A percentile compares a stretch with the other conserved stretches of the same genome.
phyloP scores from a whole-genome alignment of 2,888 invertebrate genomes.

The Lymantria dispar region DNA sequence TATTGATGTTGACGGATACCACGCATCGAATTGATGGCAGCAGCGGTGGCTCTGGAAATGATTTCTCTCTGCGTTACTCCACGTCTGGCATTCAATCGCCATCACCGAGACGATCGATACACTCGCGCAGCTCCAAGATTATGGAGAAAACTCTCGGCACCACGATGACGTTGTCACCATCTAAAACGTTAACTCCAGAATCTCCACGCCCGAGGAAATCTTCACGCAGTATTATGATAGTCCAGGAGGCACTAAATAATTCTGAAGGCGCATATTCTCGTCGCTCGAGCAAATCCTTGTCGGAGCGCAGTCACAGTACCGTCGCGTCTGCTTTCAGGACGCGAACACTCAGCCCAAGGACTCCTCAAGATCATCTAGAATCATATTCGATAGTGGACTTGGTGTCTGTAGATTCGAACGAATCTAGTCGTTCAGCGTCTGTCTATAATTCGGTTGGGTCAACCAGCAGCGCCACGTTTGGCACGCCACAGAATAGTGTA shows the following conservation, averaged over 20 bases:
- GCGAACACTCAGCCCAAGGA: constrained; percentile 40
- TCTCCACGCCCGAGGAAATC: constrained; percentile 33
- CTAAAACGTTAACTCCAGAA: constrained; percentile 21
- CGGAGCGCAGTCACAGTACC: constrained; percentile 21
- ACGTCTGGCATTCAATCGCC: constrained; percentile 34
- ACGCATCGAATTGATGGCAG: constrained; percentile 7
- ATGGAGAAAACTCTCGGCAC: constrained; percentile 40
- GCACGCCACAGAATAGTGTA: constrained; percentile 37
- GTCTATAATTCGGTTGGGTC: constrained; percentile 54
- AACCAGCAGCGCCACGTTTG: constrained; percentile 34
- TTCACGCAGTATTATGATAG: constrained; percentile 40
- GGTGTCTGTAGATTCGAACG: constrained; percentile 55
- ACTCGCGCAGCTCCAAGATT: constrained; percentile 50
- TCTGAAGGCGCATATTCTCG: constrained; percentile 4
- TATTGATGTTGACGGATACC: constrained; percentile 21
- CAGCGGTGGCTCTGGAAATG: constrained; percentile 29
- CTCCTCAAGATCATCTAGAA: constrained; percentile 39
- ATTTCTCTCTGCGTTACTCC: constrained; percentile 51
- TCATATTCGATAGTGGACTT: constrained; percentile 68
- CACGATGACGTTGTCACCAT: constrained; percentile 12
- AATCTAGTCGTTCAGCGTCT: constrained; percentile 42
- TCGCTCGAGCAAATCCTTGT: not conserved
- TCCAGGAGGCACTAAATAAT: constrained; percentile 41
- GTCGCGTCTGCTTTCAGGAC: constrained; percentile 34
- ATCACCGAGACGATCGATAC: constrained; percentile 47